These are phyloP conservation scores for Propithecus coquereli DNA, from an alignment of 2,113 vertebrate species.

Conservation along the genomic window DNA sequence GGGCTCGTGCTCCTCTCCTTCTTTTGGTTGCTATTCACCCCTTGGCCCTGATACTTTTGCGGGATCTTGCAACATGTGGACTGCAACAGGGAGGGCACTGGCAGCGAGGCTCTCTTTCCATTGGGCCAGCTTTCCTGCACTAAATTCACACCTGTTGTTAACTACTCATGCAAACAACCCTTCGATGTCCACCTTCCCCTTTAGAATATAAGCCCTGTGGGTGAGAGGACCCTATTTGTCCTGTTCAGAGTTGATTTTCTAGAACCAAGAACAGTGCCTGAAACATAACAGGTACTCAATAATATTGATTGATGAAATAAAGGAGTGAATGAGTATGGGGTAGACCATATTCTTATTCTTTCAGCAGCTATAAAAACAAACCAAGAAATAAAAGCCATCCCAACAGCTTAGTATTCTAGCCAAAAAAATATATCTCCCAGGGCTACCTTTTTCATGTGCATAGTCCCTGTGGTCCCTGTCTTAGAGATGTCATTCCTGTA, in stretches of 20 bases:
- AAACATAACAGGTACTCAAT: neutral
- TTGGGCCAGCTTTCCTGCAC: neutral
- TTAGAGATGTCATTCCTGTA: neutral
- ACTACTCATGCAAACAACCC: neutral
- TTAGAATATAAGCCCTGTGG: neutral
- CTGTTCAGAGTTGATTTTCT: neutral
- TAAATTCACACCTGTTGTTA: neutral
- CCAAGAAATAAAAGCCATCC: neutral
- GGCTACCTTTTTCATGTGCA: neutral
- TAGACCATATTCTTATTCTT: neutral
- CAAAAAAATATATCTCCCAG: neutral
- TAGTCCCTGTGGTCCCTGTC: neutral
- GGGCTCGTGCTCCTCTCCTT: no score
- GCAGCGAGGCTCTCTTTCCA: neutral
- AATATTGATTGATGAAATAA: neutral
- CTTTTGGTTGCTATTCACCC: neutral
- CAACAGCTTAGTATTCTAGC: neutral
- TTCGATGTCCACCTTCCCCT: neutral
- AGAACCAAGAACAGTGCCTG: neutral
- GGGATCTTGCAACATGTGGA: neutral
- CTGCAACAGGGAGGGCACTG: neutral
- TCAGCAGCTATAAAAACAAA: neutral
- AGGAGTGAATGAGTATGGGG: neutral
- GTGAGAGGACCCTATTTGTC: neutral
- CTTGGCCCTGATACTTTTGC: neutral